A percentile compares a stretch with the other conserved stretches of the same genome.
Conservation (phyloP, 2,797 vertebrate genomes). For the Myioborus melanocephalus region DNA sequence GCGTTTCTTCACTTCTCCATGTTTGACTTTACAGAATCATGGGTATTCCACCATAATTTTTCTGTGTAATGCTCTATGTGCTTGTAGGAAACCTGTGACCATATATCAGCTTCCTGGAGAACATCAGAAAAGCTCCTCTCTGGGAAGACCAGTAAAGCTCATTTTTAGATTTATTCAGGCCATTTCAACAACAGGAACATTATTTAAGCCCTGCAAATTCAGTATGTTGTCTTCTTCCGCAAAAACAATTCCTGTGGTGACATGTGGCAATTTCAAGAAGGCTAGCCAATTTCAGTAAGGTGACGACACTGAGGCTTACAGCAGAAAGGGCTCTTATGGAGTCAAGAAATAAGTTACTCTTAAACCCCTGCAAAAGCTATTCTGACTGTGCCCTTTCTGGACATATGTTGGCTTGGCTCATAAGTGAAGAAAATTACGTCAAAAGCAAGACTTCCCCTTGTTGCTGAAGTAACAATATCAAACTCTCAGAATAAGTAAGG, state of each 20-base stretch:
- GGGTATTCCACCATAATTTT: not conserved
- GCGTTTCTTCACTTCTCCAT: not conserved
- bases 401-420: not conserved
- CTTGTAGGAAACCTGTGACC: not conserved
- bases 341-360: not conserved
- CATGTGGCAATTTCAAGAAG: not conserved
- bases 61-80: not conserved
- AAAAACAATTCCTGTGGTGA: constrained; percentile 1
- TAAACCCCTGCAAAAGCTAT: not conserved
- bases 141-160: not conserved
- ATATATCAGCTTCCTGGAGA: not conserved
- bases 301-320: not conserved
- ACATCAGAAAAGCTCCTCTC: not conserved
- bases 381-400: not conserved
- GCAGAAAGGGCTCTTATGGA: not conserved
- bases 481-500: not conserved
- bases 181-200: not conserved
- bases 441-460: not conserved
- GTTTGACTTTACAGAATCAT: not conserved
- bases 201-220: not conserved
- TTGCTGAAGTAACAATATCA: not conserved
- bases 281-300: not conserved
- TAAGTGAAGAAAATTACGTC: not conserved
- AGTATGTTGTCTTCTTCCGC: not conserved
- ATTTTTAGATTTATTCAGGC: not conserved